phyloP scores from a whole-genome alignment of 2,888 invertebrate genomes.

The Phania funesta region DNA sequence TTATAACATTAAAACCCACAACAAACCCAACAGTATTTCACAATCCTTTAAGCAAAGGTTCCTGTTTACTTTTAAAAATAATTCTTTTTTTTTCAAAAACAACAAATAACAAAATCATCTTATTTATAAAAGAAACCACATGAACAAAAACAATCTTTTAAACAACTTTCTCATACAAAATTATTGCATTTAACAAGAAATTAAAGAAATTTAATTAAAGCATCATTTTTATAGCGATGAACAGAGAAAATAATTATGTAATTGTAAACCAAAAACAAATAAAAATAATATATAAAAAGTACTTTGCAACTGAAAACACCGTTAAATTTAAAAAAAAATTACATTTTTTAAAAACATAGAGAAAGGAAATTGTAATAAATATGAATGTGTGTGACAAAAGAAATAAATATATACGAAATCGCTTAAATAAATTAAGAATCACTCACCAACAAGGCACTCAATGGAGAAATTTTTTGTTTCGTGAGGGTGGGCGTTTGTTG shows the following conservation, averaged over 20 bases:
- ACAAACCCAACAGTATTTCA: conserved; percentile 62
- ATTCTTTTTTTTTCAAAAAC: conserved; percentile 11
- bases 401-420: conserved; percentile 48
- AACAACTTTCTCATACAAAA: conserved; percentile 61
- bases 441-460: conserved; percentile 24
- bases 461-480: too few species aligned
- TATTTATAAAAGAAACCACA: conserved; percentile 1
- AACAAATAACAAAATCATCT: not conserved
- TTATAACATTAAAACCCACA: conserved; percentile 34
- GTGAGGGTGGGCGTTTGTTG: too few species aligned
- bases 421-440: conserved; percentile 55
- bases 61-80: conserved; percentile 60
- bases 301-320: conserved; percentile 68
- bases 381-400: conserved; percentile 55
- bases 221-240: conserved; percentile 71
- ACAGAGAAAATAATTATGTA: conserved; percentile 44
- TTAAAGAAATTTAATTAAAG: conserved; percentile 62
- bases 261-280: conserved; percentile 18
- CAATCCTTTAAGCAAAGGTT: conserved; percentile 62
- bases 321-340: conserved; percentile 67
- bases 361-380: conserved; percentile 44
- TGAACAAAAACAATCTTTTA: conserved; percentile 63
- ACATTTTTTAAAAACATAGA: conserved; percentile 55
- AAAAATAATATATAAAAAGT: conserved; percentile 32
- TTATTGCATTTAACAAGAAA: conserved; percentile 59